Conservation (phyloP, 35 echinoderm and acorn worm species). For the Apostichopus californicus region DNA sequence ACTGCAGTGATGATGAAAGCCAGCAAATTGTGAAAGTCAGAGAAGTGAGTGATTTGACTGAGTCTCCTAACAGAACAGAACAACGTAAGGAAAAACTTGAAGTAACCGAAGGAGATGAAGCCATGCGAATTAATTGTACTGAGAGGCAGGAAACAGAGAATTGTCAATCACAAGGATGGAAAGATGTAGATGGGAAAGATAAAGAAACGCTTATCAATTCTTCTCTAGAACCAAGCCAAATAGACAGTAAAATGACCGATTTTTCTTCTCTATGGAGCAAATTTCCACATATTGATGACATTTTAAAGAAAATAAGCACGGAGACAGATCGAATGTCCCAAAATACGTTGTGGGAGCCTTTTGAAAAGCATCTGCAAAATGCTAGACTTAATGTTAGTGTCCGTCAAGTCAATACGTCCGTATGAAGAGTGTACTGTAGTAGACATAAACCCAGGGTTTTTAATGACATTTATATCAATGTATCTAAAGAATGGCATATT, state of each 20-base stretch:
- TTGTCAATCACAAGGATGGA: background rate
- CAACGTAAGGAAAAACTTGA: no score
- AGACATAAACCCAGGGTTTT: background rate
- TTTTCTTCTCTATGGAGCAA: background rate
- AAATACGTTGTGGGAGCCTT: slow-evolving; percentile 62
- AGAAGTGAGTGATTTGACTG: no score
- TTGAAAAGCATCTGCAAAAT: slow-evolving; percentile 64
- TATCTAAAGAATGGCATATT: no score
- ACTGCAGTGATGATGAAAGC: no score
- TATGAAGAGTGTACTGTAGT: no score
- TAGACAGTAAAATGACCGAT: background rate
- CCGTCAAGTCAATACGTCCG: slow-evolving; percentile 57
- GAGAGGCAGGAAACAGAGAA: no score
- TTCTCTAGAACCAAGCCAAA: background rate
- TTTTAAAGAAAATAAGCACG: background rate
- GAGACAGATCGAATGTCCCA: slow-evolving; percentile 9
- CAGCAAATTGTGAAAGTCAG: no score
- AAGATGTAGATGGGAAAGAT: background rate
- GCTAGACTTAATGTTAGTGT: slow-evolving; percentile 80
- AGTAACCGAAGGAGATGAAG: no score
- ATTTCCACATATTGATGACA: slow-evolving; percentile 6
- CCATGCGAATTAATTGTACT: no score
- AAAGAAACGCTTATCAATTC: background rate
- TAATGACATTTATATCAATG: background rate
- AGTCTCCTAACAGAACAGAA: no score